Percentiles rank a stretch among this genome's conserved stretches.
Evolutionary conservation across 2,797 vertebrate species (phyloP).

Genomic region (Agapornis canus): DNA sequence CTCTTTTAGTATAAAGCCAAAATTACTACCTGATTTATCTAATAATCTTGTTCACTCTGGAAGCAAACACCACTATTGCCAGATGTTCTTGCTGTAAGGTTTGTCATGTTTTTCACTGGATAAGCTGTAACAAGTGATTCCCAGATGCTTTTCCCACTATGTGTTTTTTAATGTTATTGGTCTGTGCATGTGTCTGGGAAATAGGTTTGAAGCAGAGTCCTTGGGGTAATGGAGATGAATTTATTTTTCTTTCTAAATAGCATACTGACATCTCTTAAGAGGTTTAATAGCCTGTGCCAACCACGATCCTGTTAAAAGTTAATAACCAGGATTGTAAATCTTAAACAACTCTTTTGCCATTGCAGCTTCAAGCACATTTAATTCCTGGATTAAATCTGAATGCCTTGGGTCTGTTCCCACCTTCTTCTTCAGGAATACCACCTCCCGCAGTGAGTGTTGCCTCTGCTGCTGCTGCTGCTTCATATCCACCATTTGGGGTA

Average conservation of each 20-base stretch:
- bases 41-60: neutral
- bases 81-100: neutral
- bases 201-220: neutral
- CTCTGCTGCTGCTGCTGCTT: constrained; percentile 86
- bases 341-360: constrained; percentile 42
- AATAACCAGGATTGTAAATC: constrained; percentile 29
- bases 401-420: constrained; percentile 94
- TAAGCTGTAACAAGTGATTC: neutral
- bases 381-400: constrained; percentile 98
- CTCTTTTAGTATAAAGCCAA: neutral
- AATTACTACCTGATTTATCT: neutral
- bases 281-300: neutral
- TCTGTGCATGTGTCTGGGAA: neutral
- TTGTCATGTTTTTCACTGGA: neutral
- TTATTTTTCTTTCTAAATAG: neutral
- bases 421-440: constrained; percentile 89
- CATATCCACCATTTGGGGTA: constrained; percentile 93
- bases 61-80: neutral
- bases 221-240: neutral
- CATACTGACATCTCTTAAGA: neutral
- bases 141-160: neutral
- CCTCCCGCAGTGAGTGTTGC: constrained; percentile 88
- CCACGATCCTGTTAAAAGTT: neutral
- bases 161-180: neutral
- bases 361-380: constrained; percentile 97